Evolutionary conservation across 1,140 invertebrate species (phyloP).

Genomic region (Aphaenogaster floridana): DNA sequence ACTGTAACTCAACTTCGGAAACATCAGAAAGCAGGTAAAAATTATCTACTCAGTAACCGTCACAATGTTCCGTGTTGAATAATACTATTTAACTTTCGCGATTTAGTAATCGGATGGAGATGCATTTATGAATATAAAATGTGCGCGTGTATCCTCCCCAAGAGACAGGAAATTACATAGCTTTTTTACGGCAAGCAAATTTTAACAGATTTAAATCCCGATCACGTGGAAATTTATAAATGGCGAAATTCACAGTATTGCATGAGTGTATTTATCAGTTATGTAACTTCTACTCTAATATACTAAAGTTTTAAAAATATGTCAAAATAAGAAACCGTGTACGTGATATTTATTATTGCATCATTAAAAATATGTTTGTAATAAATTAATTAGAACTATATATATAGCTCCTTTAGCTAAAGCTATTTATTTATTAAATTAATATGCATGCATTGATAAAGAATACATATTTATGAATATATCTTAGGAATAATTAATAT

Average conservation of each 20-base stretch:
- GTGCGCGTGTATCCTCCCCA: conserved; percentile 4
- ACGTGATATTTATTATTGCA: too few relatives aligned
- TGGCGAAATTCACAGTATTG: neutral
- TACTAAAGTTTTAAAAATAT: neutral
- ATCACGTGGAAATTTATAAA: conserved; percentile 17
- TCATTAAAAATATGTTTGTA: neutral
- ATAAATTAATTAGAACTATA: neutral
- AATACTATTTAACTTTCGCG: conserved; percentile 45
- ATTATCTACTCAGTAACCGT: conserved; percentile 12
- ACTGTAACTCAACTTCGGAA: conserved; percentile 31
- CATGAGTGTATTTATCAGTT: neutral
- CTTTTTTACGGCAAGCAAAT: conserved; percentile 16
- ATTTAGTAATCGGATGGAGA: conserved; percentile 42
- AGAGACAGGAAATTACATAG: conserved; percentile 40
- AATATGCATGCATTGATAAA: neutral
- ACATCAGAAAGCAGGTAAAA: conserved; percentile 31
- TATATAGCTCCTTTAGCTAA: neutral
- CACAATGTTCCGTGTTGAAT: conserved; percentile 5
- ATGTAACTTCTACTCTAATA: neutral
- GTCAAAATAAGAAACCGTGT: neutral
- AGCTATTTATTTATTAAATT: neutral
- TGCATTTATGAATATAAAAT: conserved; percentile 50
- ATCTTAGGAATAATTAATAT: neutral
- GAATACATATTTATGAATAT: neutral
- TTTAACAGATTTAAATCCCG: conserved; percentile 33